Evolutionary conservation across 2,113 vertebrate genomes (phyloP), one percentile per base, ranked within the genome.

Genomic region (Podocnemis expansa): DNA sequence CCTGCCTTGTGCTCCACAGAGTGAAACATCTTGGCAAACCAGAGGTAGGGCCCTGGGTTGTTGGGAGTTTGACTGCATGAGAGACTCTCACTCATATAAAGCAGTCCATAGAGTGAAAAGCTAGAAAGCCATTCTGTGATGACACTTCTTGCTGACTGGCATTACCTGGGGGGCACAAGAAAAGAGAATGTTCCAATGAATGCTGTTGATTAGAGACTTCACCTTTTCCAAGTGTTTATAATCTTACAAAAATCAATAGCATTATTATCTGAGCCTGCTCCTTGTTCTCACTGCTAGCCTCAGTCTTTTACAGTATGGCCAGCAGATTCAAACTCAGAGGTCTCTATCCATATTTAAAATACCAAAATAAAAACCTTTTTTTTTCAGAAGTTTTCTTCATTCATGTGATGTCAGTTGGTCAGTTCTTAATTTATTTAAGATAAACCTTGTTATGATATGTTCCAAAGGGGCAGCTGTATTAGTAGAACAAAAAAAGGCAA

Each of bases 251-350:
- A 2, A 94, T 80, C 56, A 76, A 9, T 86, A 84, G 83, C 54
- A 31, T 11, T 29, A 60, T 87, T 92, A 56, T 13, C 73, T 90
- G 1, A 67, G 85, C 58, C 90, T 94, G 82, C 94, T 86, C 81
- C 92, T 70, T 85, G 47, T 27, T 73, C 17, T 90, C 80, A 78
- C 85, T 89, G 83, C 91, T 96, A 80, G 92, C 78, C 75, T 81
- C 91, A n/a, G 78, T 92, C 91, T 38, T 70, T 38, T 70, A 70
- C n/a, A 38, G 8, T 70, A 70, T n/a, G n/a, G 34, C 63, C 63
- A 70, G 63, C 4, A 19, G 4, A 8, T 70, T 70, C 63, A 70
- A 70, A 70, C 63, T 95, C 78, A 78, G 88, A 0, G 75, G 92
- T 70, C 54, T 75, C 25, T 73, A 60, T 54, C 10, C 76, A 93